Conservation (phyloP, 2,113 vertebrate species). For the Nettapus auritus region DNA sequence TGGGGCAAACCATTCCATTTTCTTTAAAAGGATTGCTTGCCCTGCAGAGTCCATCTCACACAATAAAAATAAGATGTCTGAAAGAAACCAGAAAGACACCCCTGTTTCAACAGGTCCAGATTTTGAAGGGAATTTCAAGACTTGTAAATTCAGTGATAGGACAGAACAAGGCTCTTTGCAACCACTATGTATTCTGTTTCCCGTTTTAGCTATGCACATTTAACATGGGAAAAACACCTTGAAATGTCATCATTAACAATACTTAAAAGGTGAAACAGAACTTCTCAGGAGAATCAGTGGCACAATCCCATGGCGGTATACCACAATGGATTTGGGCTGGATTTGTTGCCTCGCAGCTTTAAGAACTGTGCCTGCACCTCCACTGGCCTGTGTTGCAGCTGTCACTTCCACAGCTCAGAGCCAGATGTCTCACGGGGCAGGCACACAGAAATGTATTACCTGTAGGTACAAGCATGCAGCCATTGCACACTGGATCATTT, state of each 20-base stretch:
- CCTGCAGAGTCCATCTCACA: neutral
- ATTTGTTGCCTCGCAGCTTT: neutral
- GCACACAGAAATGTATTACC: neutral
- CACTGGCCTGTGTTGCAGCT: neutral
- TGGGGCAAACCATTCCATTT: neutral
- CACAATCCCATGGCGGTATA: neutral
- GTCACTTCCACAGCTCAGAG: neutral
- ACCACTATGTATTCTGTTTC: neutral
- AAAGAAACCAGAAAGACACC: neutral
- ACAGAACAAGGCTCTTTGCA: neutral
- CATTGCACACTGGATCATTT: neutral
- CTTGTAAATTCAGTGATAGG: neutral
- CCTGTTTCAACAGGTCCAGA: neutral
- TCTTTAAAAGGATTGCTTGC: neutral
- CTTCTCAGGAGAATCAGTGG: neutral
- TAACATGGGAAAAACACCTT: neutral
- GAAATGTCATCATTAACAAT: neutral
- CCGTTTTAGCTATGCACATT: neutral
- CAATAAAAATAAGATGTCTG: neutral
- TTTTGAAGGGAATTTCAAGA: neutral
- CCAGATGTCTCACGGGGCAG: neutral
- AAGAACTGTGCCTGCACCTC: neutral
- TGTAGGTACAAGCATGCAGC: neutral
- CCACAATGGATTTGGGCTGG: neutral
- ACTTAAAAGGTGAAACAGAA: neutral